phyloP scores from a whole-genome alignment of 2,888 invertebrate genomes.

The Netelia melanura region DNA sequence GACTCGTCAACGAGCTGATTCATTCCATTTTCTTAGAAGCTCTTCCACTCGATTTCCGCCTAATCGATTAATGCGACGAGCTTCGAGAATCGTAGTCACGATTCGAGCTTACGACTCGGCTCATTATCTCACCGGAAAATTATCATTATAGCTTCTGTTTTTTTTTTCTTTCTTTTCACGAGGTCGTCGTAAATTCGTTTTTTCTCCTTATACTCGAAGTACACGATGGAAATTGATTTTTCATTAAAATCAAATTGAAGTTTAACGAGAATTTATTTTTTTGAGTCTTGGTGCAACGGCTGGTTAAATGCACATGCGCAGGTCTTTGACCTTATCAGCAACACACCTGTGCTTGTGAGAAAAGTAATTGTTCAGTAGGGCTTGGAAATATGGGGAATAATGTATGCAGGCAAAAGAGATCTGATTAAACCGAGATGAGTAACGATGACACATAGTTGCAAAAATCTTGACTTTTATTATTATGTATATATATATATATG shows the following conservation, averaged over 20 bases:
- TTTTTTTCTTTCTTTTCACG: neutral
- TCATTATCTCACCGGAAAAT: neutral
- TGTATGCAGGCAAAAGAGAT: constrained; percentile 22
- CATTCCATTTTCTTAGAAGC: constrained; percentile 42
- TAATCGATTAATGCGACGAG: constrained; percentile 42
- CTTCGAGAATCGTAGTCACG: constrained; percentile 26
- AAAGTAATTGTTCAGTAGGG: too few relatives aligned
- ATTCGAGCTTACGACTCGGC: constrained; percentile 13
- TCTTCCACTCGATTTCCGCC: constrained; percentile 25
- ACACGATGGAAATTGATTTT: neutral
- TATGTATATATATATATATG: too few relatives aligned
- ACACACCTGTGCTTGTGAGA: too few relatives aligned
- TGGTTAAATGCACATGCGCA: too few relatives aligned
- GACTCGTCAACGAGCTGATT: constrained; percentile 37
- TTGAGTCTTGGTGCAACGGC: too few relatives aligned
- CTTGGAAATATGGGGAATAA: too few relatives aligned
- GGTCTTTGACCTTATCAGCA: too few relatives aligned
- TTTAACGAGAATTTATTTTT: constrained; percentile 3
- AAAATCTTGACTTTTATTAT: constrained; percentile 54
- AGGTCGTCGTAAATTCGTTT: neutral
- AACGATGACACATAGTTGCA: constrained; percentile 72
- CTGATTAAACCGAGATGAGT: constrained; percentile 72
- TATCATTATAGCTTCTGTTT: neutral
- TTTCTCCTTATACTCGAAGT: neutral
- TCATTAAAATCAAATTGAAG: constrained; percentile 13